Evolutionary conservation across 2,113 vertebrate species (phyloP).

Genomic region (Halcyon senegalensis): DNA sequence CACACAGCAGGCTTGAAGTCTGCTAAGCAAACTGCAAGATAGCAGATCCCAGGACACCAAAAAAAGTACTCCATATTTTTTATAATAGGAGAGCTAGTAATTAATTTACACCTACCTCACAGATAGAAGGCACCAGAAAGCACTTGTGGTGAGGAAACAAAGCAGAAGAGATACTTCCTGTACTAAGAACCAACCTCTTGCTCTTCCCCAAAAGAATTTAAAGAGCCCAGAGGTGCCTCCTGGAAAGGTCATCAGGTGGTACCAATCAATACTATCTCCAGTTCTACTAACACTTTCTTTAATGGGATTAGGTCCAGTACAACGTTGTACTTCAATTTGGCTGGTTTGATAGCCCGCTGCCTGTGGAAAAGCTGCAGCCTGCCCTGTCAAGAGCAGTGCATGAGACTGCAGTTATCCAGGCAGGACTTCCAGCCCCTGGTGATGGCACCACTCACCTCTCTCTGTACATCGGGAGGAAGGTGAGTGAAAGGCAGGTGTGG

Average conservation of each 20-base stretch:
- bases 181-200: accelerated
- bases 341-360: background rate
- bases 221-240: background rate
- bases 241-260: background rate
- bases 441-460: background rate
- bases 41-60: background rate
- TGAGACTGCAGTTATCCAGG: background rate
- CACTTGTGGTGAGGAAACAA: accelerated
- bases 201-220: background rate
- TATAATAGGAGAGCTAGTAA: accelerated
- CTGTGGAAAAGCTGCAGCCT: background rate
- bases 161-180: accelerated
- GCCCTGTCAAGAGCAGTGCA: background rate
- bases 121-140: accelerated
- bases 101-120: background rate
- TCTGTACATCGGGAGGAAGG: accelerated
- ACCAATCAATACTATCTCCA: background rate
- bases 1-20: background rate
- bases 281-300: background rate
- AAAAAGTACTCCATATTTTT: background rate
- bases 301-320: background rate
- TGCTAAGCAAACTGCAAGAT: background rate
- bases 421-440: background rate
- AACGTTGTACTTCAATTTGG: background rate
- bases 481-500: background rate